Conservation (phyloP, 2,113 vertebrate species). For the Eolophus roseicapilla region DNA sequence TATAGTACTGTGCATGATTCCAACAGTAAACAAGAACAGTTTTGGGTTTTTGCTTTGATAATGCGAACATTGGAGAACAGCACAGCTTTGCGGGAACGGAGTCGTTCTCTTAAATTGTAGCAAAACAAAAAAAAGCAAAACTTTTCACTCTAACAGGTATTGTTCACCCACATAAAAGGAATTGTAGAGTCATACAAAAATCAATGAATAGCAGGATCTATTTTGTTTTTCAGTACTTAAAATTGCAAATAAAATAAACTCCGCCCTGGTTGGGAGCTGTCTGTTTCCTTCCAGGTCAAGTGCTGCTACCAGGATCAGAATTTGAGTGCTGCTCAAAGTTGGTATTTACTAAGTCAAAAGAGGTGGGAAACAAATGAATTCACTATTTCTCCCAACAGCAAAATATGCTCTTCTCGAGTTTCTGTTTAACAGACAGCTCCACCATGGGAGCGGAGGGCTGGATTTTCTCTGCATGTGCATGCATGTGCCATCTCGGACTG, state of each 20-base stretch:
- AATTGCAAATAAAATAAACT: slow-evolving; percentile 70
- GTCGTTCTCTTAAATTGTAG: slow-evolving; percentile 40
- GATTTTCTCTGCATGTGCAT: slow-evolving; percentile 37
- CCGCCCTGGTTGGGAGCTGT: slow-evolving; percentile 72
- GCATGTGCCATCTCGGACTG: slow-evolving; percentile 48
- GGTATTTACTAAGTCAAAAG: slow-evolving; percentile 42
- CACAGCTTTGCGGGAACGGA: slow-evolving; percentile 51
- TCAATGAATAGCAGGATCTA: slow-evolving; percentile 97
- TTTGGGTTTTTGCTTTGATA: slow-evolving; percentile 48
- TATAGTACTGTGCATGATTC: slow-evolving; percentile 47
- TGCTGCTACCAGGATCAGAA: neutral
- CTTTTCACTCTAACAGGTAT: slow-evolving; percentile 52
- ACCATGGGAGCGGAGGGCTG: slow-evolving; percentile 69
- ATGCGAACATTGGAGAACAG: slow-evolving; percentile 55
- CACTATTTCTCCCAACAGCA: slow-evolving; percentile 40
- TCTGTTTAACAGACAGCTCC: slow-evolving; percentile 67
- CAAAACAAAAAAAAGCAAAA: slow-evolving; percentile 69
- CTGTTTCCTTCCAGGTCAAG: slow-evolving; percentile 58
- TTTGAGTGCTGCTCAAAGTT: slow-evolving; percentile 12
- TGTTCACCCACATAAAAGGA: slow-evolving; percentile 68
- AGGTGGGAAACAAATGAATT: slow-evolving; percentile 48
- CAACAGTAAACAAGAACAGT: slow-evolving; percentile 44
- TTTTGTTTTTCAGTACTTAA: slow-evolving; percentile 77
- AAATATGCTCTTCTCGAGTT: slow-evolving; percentile 46
- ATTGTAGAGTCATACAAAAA: slow-evolving; percentile 70